Evolutionary conservation across 1,140 invertebrate genomes (phyloP), one percentile per base, ranked within the genome.

Genomic region (Heliothis subflexa): DNA sequence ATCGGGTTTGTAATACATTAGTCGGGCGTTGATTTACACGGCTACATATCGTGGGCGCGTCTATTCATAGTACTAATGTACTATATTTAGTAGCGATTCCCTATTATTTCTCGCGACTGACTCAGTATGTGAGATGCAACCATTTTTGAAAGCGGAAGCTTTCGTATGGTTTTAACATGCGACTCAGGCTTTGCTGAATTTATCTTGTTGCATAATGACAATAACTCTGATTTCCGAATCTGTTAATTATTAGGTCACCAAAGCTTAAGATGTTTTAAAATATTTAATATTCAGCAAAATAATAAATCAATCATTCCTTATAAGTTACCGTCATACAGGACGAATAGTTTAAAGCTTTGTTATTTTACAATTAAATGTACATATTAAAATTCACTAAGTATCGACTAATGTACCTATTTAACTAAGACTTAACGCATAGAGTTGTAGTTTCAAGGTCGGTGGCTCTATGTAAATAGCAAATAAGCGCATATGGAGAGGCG

Each of bases 31-130:
- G 92, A 93, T 93, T 91, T 91, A 93, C 91, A 90, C 84, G 84
- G 84, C 89, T 85, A 82, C 83, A 86, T 85, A 89, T 88, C 88
- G 91, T 91, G 88, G 89, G 86, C 88, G 91, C 86, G 83, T 92
- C 92, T 94, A 93, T 94, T 94, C 90, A 93, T 92, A 93, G 90
- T 89, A 86, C 87, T 88, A 89, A 92, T 92, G 84, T 85, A 91
- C 92, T 94, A 94, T 90, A 94, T 94, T 91, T 94, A 94, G 92
- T 87, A 82, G 79, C 87, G 86, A 92, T 90, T 90, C 89, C 89
- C 89, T 92, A 92, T 92, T 93, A 93, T 93, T 90, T 88, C 89
- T 87, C 81, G 86, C 84, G 82, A 85, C 91, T 89, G 89, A 92
- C 79, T 90, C 87, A 89, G 84, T 85, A 78, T 82, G 87, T 77